These are phyloP conservation scores for Potamarius usumacintae DNA, from an alignment of 2,113 vertebrate genomes.

Conservation along the genomic window DNA sequence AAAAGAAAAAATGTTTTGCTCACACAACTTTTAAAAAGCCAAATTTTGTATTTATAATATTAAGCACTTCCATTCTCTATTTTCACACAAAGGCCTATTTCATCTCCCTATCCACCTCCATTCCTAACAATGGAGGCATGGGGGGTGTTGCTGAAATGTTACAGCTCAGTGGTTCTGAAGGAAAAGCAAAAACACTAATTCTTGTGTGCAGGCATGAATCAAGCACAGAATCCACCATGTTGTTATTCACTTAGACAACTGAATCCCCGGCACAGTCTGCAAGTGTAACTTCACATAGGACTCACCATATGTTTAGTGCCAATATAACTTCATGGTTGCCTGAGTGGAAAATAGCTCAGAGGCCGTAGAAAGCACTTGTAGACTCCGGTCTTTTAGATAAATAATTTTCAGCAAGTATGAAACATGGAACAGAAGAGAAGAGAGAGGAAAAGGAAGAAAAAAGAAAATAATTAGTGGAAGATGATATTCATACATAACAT, in stretches of 20 bases:
- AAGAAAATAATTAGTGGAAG: slow-evolving; percentile 27
- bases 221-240: slow-evolving; percentile 70
- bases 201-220: slow-evolving; percentile 70
- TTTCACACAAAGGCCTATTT: neutral
- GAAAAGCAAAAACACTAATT: slow-evolving; percentile 59
- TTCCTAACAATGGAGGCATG: slow-evolving; percentile 5
- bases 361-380: slow-evolving; percentile 68
- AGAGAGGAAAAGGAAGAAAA: neutral
- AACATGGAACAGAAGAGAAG: slow-evolving; percentile 62
- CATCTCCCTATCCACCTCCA: neutral
- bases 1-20: neutral
- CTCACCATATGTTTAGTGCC: slow-evolving; percentile 81
- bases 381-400: slow-evolving; percentile 71
- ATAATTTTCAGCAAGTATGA: slow-evolving; percentile 66
- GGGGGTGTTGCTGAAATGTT: neutral
- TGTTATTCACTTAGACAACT: slow-evolving; percentile 80
- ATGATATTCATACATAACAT: neutral
- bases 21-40: neutral
- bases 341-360: slow-evolving; percentile 77
- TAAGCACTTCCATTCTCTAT: slow-evolving; percentile 1
- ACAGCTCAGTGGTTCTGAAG: slow-evolving; percentile 28
- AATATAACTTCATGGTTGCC: slow-evolving; percentile 79
- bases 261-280: slow-evolving; percentile 70
- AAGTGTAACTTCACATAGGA: slow-evolving; percentile 73
- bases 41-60: slow-evolving; percentile 2